Percentiles rank a stretch among this genome's conserved stretches.
Evolutionary conservation across 2,113 vertebrate species (phyloP).

Genomic region (Cololabis saira): DNA sequence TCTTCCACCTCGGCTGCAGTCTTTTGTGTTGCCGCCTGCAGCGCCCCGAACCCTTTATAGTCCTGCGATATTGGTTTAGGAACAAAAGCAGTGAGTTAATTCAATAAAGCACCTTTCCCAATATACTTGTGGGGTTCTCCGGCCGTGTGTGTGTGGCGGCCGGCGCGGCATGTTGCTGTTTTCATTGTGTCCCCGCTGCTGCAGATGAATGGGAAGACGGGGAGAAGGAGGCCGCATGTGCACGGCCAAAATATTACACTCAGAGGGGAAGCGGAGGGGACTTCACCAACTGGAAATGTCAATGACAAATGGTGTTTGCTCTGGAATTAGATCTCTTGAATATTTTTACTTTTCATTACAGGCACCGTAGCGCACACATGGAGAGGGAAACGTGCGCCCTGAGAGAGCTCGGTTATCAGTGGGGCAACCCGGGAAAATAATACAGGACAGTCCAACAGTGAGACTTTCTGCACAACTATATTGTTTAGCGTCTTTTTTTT

Average conservation of each 20-base stretch:
- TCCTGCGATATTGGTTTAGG: slow-evolving; percentile 64
- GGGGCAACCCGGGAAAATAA: background rate
- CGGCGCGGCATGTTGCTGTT: slow-evolving; percentile 57
- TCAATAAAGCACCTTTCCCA: slow-evolving; percentile 71
- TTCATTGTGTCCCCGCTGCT: slow-evolving; percentile 60
- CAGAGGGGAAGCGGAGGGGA: slow-evolving; percentile 6
- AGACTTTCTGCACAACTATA: too few relatives aligned
- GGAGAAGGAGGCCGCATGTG: slow-evolving; percentile 14
- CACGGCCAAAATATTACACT: slow-evolving; percentile 25
- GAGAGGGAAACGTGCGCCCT: background rate
- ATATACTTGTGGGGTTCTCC: slow-evolving; percentile 50
- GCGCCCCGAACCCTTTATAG: slow-evolving; percentile 66
- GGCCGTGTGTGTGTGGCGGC: slow-evolving; percentile 51
- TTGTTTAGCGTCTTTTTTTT: too few relatives aligned
- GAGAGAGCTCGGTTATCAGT: background rate
- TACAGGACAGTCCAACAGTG: background rate
- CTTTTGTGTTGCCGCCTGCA: slow-evolving; percentile 67
- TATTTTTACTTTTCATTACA: slow-evolving; percentile 2
- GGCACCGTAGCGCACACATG: background rate
- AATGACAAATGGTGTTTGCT: slow-evolving; percentile 37
- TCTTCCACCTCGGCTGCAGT: slow-evolving; percentile 62
- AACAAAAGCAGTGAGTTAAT: slow-evolving; percentile 71
- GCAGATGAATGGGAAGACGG: slow-evolving; percentile 53
- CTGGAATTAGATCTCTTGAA: slow-evolving; percentile 32
- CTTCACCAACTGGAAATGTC: slow-evolving; percentile 17